Percentiles rank a stretch among this genome's conserved stretches.
Conservation (phyloP, 1,140 invertebrate genomes). For the Samia ricini region DNA sequence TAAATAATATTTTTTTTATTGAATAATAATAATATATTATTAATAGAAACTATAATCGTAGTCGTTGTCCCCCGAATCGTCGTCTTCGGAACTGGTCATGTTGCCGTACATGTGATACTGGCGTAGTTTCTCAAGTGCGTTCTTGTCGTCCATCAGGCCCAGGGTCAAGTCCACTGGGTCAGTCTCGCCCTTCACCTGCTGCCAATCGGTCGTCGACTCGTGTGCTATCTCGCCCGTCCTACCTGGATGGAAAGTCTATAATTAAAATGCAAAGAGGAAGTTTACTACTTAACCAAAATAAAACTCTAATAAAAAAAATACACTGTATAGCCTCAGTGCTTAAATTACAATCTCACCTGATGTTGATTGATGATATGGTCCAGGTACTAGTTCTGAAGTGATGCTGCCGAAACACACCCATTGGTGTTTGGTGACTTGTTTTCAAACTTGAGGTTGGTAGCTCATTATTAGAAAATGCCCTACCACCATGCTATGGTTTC, state of each 20-base stretch:
- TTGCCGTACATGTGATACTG: constrained; percentile 51
- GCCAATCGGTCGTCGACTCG: constrained; percentile 52
- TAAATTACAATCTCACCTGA: too few relatives aligned
- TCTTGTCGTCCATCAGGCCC: constrained; percentile 39
- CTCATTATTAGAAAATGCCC: too few relatives aligned
- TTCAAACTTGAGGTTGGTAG: too few relatives aligned
- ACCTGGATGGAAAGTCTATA: constrained; percentile 28
- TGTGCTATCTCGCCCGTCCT: constrained; percentile 39
- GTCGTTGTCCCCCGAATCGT: constrained; percentile 48
- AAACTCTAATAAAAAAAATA: too few relatives aligned
- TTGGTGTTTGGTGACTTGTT: too few relatives aligned
- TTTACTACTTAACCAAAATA: background rate
- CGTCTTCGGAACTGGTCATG: constrained; percentile 41
- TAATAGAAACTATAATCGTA: constrained; percentile 65
- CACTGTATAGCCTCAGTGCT: too few relatives aligned
- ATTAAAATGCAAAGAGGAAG: background rate
- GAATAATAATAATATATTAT: too few relatives aligned
- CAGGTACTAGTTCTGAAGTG: too few relatives aligned
- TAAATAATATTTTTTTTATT: too few relatives aligned
- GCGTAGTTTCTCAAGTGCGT: constrained; percentile 44
- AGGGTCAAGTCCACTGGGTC: constrained; percentile 30
- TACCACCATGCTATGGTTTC: too few relatives aligned
- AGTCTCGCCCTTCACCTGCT: constrained; percentile 37
- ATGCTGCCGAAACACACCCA: too few relatives aligned
- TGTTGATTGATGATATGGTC: too few relatives aligned